phyloP scores from a whole-genome alignment of 2,797 vertebrate species.

The Dipus sagitta region DNA sequence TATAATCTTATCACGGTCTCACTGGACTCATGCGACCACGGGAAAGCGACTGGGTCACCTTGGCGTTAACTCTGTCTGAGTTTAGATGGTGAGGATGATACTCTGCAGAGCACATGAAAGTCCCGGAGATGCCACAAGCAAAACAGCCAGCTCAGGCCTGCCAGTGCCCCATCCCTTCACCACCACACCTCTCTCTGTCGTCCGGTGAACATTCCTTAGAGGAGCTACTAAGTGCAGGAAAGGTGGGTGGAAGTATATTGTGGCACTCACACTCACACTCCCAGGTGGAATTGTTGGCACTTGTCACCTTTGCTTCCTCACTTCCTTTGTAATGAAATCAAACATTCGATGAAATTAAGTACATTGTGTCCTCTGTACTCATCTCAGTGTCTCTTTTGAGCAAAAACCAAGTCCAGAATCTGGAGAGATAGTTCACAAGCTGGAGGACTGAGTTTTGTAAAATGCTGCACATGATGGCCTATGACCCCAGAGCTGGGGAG shows the following conservation, averaged over 20 bases:
- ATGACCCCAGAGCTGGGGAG: too few species aligned
- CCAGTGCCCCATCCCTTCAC: too few species aligned
- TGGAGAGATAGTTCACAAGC: background rate
- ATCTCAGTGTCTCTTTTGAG: background rate
- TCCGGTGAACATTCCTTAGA: background rate
- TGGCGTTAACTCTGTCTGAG: background rate
- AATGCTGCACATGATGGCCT: too few species aligned
- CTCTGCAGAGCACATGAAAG: rapidly evolving
- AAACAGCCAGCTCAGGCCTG: background rate
- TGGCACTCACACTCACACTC: too few species aligned
- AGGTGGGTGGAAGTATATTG: rapidly evolving
- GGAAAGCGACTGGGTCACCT: too few species aligned
- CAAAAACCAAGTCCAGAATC: background rate
- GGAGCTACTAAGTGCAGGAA: background rate
- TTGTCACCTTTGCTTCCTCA: background rate
- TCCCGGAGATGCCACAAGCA: background rate
- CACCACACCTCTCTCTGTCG: background rate
- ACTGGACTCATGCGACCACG: too few species aligned
- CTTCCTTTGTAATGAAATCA: background rate
- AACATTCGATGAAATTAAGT: background rate
- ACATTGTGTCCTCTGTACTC: background rate
- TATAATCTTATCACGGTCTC: background rate
- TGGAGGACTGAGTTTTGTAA: background rate
- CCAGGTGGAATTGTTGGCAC: background rate
- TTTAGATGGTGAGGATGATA: background rate